Evolutionary conservation across 2,113 vertebrate species (phyloP).

Genomic region (Naja naja): DNA sequence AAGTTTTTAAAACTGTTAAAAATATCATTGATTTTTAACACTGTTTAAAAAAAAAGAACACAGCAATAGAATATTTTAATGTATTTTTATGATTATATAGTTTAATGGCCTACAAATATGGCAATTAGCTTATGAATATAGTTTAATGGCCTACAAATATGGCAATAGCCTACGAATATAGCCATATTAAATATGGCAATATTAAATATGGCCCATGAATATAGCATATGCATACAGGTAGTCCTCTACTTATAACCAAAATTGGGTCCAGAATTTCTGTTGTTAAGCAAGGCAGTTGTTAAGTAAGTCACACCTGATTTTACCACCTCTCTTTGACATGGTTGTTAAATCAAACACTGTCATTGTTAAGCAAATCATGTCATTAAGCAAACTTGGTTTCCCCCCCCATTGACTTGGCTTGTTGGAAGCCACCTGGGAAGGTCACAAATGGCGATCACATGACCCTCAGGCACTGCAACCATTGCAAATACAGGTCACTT

Average conservation of each 20-base stretch:
- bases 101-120: not conserved
- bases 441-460: not conserved
- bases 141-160: no score
- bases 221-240: not conserved
- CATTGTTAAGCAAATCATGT: no score
- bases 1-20: no score
- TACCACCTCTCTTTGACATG: not conserved
- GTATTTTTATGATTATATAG: not conserved
- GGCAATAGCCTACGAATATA: no score
- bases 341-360: no score
- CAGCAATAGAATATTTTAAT: no score
- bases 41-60: no score
- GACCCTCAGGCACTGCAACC: not conserved
- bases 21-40: no score
- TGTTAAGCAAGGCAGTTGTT: not conserved
- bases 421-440: not conserved
- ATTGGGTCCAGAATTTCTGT: not conserved
- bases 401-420: not conserved
- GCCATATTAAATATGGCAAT: no score
- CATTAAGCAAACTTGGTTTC: not conserved
- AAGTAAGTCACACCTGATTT: not conserved
- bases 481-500: not conserved
- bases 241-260: not conserved
- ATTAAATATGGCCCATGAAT: not conserved
- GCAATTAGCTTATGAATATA: not conserved